phyloP scores from a whole-genome alignment of 2,888 invertebrate genomes.

The Lucinisca nassula region DNA sequence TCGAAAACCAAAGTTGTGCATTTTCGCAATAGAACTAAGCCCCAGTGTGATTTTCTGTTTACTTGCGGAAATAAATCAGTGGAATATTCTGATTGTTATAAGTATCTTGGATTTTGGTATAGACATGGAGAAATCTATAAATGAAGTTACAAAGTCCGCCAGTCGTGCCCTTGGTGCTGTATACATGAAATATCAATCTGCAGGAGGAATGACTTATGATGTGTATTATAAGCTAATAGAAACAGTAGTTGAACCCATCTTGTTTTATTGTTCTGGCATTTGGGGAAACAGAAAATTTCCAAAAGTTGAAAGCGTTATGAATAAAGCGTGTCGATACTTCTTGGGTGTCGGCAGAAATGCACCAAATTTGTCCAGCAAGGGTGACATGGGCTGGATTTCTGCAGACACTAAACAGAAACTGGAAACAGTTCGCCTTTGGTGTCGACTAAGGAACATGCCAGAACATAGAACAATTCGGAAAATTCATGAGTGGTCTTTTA shows the following conservation, averaged over 20 bases:
- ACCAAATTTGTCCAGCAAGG: not conserved
- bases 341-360: not conserved
- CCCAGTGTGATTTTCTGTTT: not conserved
- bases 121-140: not conserved
- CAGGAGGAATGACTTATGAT: not conserved
- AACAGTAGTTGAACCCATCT: not conserved
- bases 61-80: not conserved
- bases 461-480: not conserved
- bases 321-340: not conserved
- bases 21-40: not conserved
- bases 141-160: not conserved
- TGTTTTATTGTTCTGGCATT: not conserved
- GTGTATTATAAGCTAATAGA: conserved; percentile 6
- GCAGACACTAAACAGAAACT: not conserved
- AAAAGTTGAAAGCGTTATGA: not conserved
- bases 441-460: not conserved
- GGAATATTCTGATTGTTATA: conserved; percentile 10
- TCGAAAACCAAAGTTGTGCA: conserved; percentile 16
- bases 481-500: not conserved
- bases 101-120: not conserved
- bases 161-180: not conserved
- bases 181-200: not conserved
- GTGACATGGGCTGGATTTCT: not conserved
- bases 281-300: not conserved
- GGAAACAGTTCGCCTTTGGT: not conserved